Percentiles rank a stretch among this genome's conserved stretches.
phyloP scores from a whole-genome alignment of 2,888 invertebrate species.

The Steinernema hermaphroditum region DNA sequence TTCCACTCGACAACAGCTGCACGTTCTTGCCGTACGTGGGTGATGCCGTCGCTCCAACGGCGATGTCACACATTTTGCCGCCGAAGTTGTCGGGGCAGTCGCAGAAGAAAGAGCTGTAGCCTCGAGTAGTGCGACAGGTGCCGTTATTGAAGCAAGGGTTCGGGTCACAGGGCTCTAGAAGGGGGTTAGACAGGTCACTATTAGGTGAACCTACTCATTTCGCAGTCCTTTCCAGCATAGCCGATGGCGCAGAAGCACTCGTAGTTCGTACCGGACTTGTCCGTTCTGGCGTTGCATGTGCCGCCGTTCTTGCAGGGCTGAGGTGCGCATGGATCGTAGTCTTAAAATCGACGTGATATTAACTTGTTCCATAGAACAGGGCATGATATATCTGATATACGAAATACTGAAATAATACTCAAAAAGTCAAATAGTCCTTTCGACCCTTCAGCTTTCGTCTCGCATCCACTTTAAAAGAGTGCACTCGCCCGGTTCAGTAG shows the following conservation, averaged over 20 bases:
- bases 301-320: conserved; percentile 62
- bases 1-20: conserved; percentile 59
- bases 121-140: conserved; percentile 62
- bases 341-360: no score
- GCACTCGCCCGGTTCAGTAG: no score
- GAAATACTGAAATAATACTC: no score
- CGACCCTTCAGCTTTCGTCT: no score
- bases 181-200: neutral
- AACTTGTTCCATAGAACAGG: no score
- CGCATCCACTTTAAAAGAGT: no score
- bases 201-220: conserved; percentile 49
- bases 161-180: conserved; percentile 45
- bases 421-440: no score
- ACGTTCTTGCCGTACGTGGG: conserved; percentile 57
- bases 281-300: conserved; percentile 51
- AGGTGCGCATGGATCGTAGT: conserved; percentile 57
- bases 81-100: conserved; percentile 58
- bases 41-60: conserved; percentile 47
- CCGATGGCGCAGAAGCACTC: conserved; percentile 63
- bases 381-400: no score
- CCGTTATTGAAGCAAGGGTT: conserved; percentile 64
- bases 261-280: conserved; percentile 36
- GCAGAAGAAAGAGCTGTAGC: conserved; percentile 57
- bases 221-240: conserved; percentile 60
- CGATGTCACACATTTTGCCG: conserved; percentile 61